phyloP scores from a whole-genome alignment of 2,888 invertebrate species.

The Zele albiditarsus region DNA sequence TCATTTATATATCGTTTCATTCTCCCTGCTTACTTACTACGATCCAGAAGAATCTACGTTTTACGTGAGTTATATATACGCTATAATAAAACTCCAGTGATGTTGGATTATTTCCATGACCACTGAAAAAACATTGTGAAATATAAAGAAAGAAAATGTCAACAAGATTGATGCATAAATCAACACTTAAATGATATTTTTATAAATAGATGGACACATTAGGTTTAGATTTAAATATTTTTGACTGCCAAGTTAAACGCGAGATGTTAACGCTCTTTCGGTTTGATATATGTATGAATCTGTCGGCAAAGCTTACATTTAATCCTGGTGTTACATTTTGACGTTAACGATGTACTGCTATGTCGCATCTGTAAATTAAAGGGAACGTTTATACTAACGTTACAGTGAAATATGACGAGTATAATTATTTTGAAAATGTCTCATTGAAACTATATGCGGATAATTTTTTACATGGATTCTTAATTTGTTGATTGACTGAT shows the following conservation, averaged over 20 bases:
- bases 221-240: not conserved
- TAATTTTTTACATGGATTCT: too few species aligned
- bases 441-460: not conserved
- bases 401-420: not conserved
- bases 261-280: not conserved
- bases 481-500: too few species aligned
- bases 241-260: not conserved
- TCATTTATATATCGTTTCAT: slow-evolving; percentile 21
- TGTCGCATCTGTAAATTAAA: not conserved
- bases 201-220: slow-evolving; percentile 19
- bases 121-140: slow-evolving; percentile 6
- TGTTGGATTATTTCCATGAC: slow-evolving; percentile 1
- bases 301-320: not conserved
- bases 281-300: not conserved
- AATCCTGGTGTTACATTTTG: not conserved
- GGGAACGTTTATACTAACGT: not conserved
- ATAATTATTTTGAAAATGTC: not conserved
- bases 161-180: not conserved
- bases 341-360: not conserved
- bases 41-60: not conserved
- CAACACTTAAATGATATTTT: slow-evolving; percentile 1
- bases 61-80: not conserved
- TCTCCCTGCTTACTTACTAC: not conserved
- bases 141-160: not conserved
- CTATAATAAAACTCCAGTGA: not conserved